Evolutionary conservation across 2,888 invertebrate genomes (phyloP).

Genomic region (Physocephala rufipes): DNA sequence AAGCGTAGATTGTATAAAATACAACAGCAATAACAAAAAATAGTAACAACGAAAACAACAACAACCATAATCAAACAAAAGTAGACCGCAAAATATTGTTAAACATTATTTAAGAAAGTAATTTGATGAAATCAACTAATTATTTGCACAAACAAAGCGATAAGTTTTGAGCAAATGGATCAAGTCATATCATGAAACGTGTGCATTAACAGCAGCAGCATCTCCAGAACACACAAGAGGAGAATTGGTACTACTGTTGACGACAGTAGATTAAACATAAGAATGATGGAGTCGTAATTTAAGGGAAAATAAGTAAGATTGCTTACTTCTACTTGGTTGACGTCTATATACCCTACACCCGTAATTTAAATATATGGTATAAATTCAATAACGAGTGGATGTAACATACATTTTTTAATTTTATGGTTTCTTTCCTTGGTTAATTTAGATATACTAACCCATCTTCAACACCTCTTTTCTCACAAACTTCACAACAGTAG

Average conservation of each 20-base stretch:
- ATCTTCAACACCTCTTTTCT: not conserved
- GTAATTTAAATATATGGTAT: too few species aligned
- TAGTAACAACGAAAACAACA: slow-evolving; percentile 24
- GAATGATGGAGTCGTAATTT: too few species aligned
- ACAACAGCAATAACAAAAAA: slow-evolving; percentile 34
- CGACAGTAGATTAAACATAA: too few species aligned
- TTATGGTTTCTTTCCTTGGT: too few species aligned
- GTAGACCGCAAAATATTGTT: slow-evolving; percentile 22
- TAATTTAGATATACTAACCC: too few species aligned
- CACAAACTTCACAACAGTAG: not conserved
- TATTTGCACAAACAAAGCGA: slow-evolving; percentile 48
- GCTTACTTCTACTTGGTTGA: too few species aligned
- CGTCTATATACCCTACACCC: too few species aligned
- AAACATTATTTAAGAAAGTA: slow-evolving; percentile 47
- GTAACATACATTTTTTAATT: too few species aligned
- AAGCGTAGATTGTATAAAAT: not conserved
- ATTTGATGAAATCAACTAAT: slow-evolving; percentile 52
- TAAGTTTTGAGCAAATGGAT: slow-evolving; percentile 15
- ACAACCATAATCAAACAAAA: slow-evolving; percentile 1
- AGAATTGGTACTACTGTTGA: slow-evolving; percentile 47
- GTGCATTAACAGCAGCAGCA: slow-evolving; percentile 24
- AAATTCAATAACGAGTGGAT: too few species aligned
- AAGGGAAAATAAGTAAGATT: too few species aligned
- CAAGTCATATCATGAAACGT: too few species aligned
- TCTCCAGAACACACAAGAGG: not conserved